Percentiles rank a stretch among this genome's conserved stretches.
Evolutionary conservation across 2,113 vertebrate species (phyloP).

Genomic region (Engystomops pustulosus): DNA sequence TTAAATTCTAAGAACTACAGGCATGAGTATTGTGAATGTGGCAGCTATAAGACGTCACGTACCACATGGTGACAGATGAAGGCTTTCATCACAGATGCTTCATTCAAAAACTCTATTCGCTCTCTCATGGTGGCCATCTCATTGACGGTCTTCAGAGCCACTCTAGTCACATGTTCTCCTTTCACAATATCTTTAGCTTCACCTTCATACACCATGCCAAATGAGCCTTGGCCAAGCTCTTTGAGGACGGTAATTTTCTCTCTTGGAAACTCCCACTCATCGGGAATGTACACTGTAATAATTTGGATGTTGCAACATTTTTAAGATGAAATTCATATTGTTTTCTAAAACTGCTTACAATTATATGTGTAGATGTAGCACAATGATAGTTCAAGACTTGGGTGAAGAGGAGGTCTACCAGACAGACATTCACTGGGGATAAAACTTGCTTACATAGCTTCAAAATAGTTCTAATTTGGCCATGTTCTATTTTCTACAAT

Average conservation of each 20-base stretch:
- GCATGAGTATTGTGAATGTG: neutral
- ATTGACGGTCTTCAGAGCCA: conserved; percentile 82
- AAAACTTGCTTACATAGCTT: too few relatives aligned
- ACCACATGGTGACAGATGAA: conserved; percentile 83
- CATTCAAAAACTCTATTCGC: conserved; percentile 80
- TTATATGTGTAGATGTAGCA: too few relatives aligned
- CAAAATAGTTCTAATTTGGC: neutral
- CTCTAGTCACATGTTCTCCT: conserved; percentile 70
- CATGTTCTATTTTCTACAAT: too few relatives aligned
- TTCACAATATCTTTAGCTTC: conserved; percentile 67
- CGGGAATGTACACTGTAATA: conserved; percentile 74
- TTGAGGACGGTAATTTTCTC: conserved; percentile 77
- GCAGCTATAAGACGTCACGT: conserved; percentile 41
- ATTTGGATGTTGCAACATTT: neutral
- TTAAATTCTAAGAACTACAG: neutral
- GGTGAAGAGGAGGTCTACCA: neutral
- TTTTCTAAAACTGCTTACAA: neutral
- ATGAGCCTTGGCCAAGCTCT: conserved; percentile 82
- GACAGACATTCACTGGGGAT: too few relatives aligned
- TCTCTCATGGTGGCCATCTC: conserved; percentile 77
- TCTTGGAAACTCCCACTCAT: conserved; percentile 81
- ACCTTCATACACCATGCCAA: conserved; percentile 83
- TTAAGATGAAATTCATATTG: neutral
- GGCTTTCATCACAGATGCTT: conserved; percentile 84
- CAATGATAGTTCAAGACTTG: too few relatives aligned